These are phyloP conservation scores for Tenebrio molitor DNA, from an alignment of 1,140 invertebrate genomes.

Conservation along the genomic window DNA sequence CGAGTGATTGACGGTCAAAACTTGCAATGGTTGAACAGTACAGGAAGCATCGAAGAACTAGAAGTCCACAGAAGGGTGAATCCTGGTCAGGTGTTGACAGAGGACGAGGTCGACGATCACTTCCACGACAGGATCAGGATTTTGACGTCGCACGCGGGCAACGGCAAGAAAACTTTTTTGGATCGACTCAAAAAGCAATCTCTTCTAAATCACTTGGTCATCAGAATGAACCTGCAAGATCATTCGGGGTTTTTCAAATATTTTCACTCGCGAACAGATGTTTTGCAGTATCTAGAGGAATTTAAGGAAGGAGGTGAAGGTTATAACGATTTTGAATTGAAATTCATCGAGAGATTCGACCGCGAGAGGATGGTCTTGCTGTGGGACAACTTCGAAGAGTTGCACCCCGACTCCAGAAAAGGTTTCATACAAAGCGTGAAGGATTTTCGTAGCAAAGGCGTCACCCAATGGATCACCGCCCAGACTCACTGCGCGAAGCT, in stretches of 20 bases:
- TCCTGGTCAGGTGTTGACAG: neutral
- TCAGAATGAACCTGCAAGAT: neutral
- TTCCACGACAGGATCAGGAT: neutral
- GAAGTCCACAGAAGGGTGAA: neutral
- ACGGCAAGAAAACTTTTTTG: slow-evolving; percentile 6
- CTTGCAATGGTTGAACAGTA: neutral
- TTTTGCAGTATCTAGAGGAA: neutral
- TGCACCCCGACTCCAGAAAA: neutral
- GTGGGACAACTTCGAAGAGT: slow-evolving; percentile 2
- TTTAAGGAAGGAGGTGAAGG: neutral
- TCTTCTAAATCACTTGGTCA: neutral
- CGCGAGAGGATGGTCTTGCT: neutral
- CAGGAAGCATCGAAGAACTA: neutral
- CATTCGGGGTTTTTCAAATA: neutral
- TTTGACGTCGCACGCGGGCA: slow-evolving; percentile 17
- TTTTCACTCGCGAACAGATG: neutral
- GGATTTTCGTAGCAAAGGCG: neutral
- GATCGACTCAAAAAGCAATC: neutral
- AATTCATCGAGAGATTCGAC: neutral
- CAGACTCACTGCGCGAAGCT: neutral
- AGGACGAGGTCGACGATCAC: neutral
- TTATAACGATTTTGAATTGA: neutral
- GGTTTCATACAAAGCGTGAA: neutral
- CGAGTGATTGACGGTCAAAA: neutral
- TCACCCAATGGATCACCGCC: neutral